Evolutionary conservation across 2,113 vertebrate genomes (phyloP), one percentile per base, ranked within the genome.

Genomic region (Euleptes europaea): DNA sequence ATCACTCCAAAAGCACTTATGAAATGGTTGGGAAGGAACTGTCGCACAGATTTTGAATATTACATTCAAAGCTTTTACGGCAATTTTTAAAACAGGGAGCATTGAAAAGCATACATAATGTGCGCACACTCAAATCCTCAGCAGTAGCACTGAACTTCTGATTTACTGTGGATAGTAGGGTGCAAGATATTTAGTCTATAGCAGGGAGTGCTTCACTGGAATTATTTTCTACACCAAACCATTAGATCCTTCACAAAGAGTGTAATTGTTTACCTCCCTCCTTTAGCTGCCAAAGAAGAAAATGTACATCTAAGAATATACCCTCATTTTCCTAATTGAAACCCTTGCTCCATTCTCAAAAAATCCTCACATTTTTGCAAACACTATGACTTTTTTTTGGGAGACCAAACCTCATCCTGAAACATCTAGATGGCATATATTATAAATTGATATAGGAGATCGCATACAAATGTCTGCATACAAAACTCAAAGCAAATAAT

Each of bases 371-470:
- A 87, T 78, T 89, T 91, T 91, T 93, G 91, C 89, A 94, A 88
- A 83, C 84, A 35, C 19, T 35, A 60, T 83, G 76, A 84, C 33
- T 49, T 89, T 93, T 89, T 86, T 82, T 82, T 83, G 86, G 90
- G 47, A 91, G 92, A 93, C 91, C 91, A 91, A 91, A 91, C 73
- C 87, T 94, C 90, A 92, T 93, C 93, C 93, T 92, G 40, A 94
- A 81, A 90, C 86, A 93, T 88, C 89, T 92, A 94, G 90, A 85
- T 87, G 86, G 91, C 57, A 94, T 91, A 93, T 88, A 94, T 83
- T 86, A 90, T 88, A 91, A 92, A 84, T 92, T 80, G 92, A 90
- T 83, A 94, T 94, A 93, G 15, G 15, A 80, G 92, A 94, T 93
- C 91, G 91, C 89, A 86, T 94, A 94, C 88, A 94, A 94, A 94